Percentiles rank a stretch among this genome's conserved stretches.
phyloP scores from a whole-genome alignment of 2,888 invertebrate species.

The Muscina levida region DNA sequence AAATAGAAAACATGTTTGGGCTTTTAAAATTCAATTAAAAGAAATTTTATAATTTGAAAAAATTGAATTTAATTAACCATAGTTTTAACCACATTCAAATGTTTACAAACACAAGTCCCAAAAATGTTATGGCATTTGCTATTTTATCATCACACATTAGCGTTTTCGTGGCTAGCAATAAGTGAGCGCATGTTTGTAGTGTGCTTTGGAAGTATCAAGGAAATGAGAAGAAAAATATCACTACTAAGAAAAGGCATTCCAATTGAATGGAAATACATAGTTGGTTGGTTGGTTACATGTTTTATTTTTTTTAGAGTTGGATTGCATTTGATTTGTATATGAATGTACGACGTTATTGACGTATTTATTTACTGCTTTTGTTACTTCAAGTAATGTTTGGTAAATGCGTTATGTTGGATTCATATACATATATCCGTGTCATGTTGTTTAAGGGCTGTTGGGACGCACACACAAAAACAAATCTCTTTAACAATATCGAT shows the following conservation, averaged over 20 bases:
- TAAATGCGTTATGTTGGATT: background rate
- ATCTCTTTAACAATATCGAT: background rate
- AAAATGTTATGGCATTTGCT: conserved; percentile 1
- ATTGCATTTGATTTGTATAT: background rate
- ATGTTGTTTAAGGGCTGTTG: no score
- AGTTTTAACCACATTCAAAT: no score
- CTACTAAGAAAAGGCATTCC: conserved; percentile 34
- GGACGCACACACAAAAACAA: no score
- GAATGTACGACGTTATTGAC: background rate
- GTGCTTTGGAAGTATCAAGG: conserved; percentile 42
- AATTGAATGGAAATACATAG: conserved; percentile 34
- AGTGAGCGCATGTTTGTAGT: conserved; percentile 14
- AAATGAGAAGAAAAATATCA: conserved; percentile 40
- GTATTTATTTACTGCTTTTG: background rate
- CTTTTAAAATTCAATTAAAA: no score
- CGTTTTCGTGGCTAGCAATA: no score
- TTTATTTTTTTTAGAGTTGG: conserved; percentile 46
- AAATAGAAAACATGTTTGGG: no score
- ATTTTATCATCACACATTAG: conserved; percentile 16
- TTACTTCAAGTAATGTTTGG: background rate
- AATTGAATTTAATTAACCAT: no score
- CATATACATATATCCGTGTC: background rate
- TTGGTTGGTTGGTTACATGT: background rate
- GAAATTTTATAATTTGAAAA: no score
- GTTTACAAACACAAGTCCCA: no score